Evolutionary conservation across 1,140 invertebrate species (phyloP).

Genomic region (Linepithema humile): DNA sequence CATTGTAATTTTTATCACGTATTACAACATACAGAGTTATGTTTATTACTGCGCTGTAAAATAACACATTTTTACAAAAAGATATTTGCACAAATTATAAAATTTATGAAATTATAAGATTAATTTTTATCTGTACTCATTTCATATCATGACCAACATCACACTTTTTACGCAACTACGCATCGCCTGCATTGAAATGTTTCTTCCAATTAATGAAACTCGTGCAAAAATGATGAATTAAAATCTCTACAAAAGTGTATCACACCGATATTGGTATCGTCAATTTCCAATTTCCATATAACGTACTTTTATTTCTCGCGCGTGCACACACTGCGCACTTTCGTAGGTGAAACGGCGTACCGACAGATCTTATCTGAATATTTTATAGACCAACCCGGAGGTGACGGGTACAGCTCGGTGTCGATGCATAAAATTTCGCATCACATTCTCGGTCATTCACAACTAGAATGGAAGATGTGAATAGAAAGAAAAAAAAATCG

Average conservation of each 20-base stretch:
- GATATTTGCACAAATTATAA: no score
- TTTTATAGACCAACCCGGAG: conserved; percentile 67
- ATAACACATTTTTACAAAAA: not conserved
- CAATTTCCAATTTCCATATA: conserved; percentile 54
- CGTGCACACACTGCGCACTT: conserved; percentile 9
- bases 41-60: not conserved
- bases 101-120: not conserved
- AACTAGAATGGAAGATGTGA: conserved; percentile 9
- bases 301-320: conserved; percentile 34
- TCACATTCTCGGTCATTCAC: conserved; percentile 64
- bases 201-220: conserved; percentile 4
- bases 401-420: conserved; percentile 53
- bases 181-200: not conserved
- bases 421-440: conserved; percentile 71
- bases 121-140: not conserved
- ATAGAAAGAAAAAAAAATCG: not conserved
- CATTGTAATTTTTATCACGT: not conserved
- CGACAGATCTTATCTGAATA: conserved; percentile 72
- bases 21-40: not conserved
- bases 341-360: conserved; percentile 20
- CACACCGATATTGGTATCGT: conserved; percentile 2
- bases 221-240: not conserved
- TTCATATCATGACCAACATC: not conserved
- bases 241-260: not conserved
- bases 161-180: not conserved